These are phyloP conservation scores for Tupaia chinensis DNA, from an alignment of 2,113 vertebrate species.

Conservation along the genomic window DNA sequence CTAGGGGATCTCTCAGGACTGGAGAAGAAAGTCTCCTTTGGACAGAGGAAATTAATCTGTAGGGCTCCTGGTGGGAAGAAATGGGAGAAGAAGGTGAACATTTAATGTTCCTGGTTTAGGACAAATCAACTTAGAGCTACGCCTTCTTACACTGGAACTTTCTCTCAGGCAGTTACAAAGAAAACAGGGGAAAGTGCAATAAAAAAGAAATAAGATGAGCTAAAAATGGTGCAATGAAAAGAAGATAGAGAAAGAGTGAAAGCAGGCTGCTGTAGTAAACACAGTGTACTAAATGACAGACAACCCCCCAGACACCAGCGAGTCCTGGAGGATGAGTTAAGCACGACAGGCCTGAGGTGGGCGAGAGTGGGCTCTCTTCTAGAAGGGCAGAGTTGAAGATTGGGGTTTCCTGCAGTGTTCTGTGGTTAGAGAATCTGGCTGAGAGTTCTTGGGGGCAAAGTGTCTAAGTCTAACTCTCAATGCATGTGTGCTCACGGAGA, in stretches of 20 bases:
- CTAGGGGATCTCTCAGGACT: neutral
- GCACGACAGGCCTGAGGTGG: neutral
- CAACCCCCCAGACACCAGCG: neutral
- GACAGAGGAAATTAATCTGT: neutral
- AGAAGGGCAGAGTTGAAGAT: neutral
- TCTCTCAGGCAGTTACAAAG: slow-evolving; percentile 47
- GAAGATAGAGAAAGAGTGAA: slow-evolving; percentile 28
- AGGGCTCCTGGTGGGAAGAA: neutral
- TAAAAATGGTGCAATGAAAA: slow-evolving; percentile 44
- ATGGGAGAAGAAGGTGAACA: neutral
- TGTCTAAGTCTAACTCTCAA: neutral
- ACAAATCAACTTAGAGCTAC: neutral
- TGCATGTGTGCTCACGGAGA: neutral
- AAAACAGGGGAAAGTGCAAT: slow-evolving; percentile 9
- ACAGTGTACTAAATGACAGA: neutral
- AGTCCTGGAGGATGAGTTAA: neutral
- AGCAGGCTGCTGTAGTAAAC: neutral
- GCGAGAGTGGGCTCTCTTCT: neutral
- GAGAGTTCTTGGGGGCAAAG: neutral
- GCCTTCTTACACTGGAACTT: slow-evolving; percentile 6
- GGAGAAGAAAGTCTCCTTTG: neutral
- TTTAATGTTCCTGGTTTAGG: neutral
- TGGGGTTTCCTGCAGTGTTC: neutral
- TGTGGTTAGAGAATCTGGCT: neutral
- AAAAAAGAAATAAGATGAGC: neutral